Conservation (phyloP, 2,888 invertebrate species). For the Hartigia nigra region DNA sequence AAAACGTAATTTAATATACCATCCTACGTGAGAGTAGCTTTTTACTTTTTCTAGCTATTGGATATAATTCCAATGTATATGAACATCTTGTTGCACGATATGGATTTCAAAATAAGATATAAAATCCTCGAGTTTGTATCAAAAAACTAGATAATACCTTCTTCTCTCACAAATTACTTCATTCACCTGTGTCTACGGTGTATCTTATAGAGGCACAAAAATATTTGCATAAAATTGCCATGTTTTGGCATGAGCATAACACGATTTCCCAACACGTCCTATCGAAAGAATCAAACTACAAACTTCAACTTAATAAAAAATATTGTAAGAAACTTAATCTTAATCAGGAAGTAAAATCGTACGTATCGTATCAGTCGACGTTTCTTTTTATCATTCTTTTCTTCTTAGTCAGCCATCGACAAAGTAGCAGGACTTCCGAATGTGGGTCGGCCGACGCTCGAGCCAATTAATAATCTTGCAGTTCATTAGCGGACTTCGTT, state of each 20-base stretch:
- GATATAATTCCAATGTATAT: background rate
- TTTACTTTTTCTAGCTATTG: background rate
- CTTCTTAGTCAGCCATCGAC: background rate
- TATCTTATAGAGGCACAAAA: background rate
- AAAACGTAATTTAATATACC: background rate
- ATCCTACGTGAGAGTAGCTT: background rate
- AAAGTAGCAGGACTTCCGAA: slow-evolving; percentile 1
- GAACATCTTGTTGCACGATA: background rate
- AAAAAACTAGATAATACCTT: background rate
- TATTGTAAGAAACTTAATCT: background rate
- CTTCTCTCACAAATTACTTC: background rate
- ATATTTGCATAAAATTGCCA: background rate
- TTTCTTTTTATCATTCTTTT: background rate
- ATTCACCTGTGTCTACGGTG: background rate
- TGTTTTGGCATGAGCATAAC: background rate
- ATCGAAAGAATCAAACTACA: background rate
- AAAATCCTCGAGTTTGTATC: background rate
- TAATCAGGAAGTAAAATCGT: background rate
- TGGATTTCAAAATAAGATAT: background rate
- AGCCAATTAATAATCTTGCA: slow-evolving; percentile 50
- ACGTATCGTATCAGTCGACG: background rate
- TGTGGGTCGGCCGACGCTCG: slow-evolving; percentile 5
- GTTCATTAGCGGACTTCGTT: slow-evolving; percentile 43
- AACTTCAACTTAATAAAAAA: background rate
- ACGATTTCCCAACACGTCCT: background rate